These are phyloP conservation scores for Turritopsis rubra DNA, from an alignment of 30 jellyfish, hydroid and myxozoan genomes.

Conservation along the genomic window DNA sequence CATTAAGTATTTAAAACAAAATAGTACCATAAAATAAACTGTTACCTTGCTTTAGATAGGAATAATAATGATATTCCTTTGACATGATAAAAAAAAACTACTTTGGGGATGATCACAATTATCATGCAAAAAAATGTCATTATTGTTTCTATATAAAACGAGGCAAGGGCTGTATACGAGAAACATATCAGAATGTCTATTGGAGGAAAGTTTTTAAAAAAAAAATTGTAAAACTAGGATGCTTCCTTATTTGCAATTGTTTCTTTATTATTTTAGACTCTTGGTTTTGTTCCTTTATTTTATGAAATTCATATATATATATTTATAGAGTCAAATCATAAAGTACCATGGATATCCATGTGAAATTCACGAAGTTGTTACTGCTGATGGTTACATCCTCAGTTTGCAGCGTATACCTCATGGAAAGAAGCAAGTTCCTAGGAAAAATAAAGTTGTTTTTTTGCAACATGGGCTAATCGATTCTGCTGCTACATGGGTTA, in stretches of 20 bases:
- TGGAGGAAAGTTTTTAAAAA: no score
- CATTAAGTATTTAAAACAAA: no score
- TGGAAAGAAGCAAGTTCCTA: conserved; percentile 36
- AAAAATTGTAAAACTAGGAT: no score
- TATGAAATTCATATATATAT: background rate
- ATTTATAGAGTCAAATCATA: conserved; percentile 61
- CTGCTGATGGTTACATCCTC: conserved; percentile 84
- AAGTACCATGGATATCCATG: conserved; percentile 73
- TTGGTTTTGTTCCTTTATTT: background rate
- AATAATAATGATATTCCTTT: no score
- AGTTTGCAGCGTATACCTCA: conserved; percentile 86
- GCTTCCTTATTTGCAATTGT: background rate
- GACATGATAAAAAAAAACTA: no score
- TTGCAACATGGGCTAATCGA: conserved; percentile 79
- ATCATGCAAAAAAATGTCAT: no score
- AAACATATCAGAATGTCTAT: no score
- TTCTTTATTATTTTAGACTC: background rate
- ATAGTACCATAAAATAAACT: no score
- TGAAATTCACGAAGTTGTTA: conserved; percentile 64
- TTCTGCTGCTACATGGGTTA: conserved; percentile 63
- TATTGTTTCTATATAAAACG: no score
- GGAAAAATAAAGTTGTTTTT: conserved; percentile 34
- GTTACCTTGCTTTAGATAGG: no score
- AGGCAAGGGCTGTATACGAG: no score
- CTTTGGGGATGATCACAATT: no score